phyloP scores from a whole-genome alignment of 2,113 vertebrate species.

The Thymallus thymallus region DNA sequence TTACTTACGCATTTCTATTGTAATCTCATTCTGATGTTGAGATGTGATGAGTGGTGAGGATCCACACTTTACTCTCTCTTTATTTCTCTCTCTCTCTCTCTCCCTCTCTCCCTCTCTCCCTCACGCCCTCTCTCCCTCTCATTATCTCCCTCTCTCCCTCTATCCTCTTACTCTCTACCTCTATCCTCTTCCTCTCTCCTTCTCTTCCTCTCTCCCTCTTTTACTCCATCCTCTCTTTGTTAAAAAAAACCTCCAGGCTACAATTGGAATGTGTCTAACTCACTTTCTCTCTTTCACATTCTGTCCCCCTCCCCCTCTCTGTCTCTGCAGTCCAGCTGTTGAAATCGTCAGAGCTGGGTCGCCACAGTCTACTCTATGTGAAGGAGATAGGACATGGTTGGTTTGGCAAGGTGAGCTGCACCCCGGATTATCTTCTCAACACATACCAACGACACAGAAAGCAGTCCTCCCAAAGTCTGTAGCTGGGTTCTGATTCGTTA shows the following conservation, averaged over 20 bases:
- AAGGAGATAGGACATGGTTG: slow-evolving; percentile 94
- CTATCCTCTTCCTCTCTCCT: too few relatives aligned
- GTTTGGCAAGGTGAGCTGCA: slow-evolving; percentile 89
- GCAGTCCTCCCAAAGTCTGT: too few relatives aligned
- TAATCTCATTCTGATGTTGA: neutral
- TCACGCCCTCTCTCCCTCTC: neutral
- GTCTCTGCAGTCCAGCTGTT: slow-evolving; percentile 85
- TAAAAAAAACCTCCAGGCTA: too few relatives aligned
- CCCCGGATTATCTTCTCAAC: neutral
- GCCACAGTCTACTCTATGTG: slow-evolving; percentile 92
- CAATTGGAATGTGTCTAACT: neutral
- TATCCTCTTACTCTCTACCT: too few relatives aligned
- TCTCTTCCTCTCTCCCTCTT: neutral
- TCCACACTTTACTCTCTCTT: neutral
- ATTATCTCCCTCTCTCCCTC: neutral
- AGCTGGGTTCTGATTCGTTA: too few relatives aligned
- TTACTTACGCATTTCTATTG: neutral
- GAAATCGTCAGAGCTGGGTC: slow-evolving; percentile 87
- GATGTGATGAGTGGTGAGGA: neutral
- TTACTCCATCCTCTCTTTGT: neutral
- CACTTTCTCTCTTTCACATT: too few relatives aligned
- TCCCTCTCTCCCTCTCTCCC: neutral
- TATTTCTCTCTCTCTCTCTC: neutral
- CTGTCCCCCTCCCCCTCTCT: slow-evolving; percentile 18
- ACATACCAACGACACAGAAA: too few relatives aligned